Evolutionary conservation across 2,888 invertebrate species (phyloP).

Genomic region (Nebria brevicollis): DNA sequence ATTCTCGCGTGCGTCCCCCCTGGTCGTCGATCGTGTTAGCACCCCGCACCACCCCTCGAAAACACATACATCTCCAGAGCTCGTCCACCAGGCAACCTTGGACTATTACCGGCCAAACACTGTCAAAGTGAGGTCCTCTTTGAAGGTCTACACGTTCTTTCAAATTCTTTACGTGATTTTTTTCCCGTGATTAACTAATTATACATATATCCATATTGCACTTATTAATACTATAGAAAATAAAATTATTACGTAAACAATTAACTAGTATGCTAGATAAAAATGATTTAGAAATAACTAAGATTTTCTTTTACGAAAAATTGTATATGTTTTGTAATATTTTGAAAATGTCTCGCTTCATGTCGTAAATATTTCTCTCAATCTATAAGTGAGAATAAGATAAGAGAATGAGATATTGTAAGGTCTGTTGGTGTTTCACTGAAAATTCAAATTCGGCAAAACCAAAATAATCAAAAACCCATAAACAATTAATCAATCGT

Average conservation of each 20-base stretch:
- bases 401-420: not conserved
- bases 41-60: conserved; percentile 4
- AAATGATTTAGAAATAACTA: too few species aligned
- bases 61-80: not conserved
- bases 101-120: conserved; percentile 31
- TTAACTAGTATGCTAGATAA: too few species aligned
- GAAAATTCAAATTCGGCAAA: conserved; percentile 33
- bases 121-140: conserved; percentile 13
- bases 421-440: not conserved
- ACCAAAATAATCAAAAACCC: conserved; percentile 39
- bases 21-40: not conserved
- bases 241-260: too few species aligned
- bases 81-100: conserved; percentile 24
- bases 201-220: conserved; percentile 22
- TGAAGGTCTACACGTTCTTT: conserved; percentile 38
- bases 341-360: too few species aligned
- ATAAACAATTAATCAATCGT: conserved; percentile 45
- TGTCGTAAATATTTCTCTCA: not conserved
- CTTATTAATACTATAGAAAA: not conserved
- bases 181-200: conserved; percentile 18
- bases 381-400: not conserved
- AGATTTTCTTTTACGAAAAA: too few species aligned
- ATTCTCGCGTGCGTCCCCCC: conserved; percentile 31
- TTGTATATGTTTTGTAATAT: too few species aligned
- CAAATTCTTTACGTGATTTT: conserved; percentile 11